phyloP scores from a whole-genome alignment of 2,888 invertebrate genomes.

The Rhaphigaster nebulosa region DNA sequence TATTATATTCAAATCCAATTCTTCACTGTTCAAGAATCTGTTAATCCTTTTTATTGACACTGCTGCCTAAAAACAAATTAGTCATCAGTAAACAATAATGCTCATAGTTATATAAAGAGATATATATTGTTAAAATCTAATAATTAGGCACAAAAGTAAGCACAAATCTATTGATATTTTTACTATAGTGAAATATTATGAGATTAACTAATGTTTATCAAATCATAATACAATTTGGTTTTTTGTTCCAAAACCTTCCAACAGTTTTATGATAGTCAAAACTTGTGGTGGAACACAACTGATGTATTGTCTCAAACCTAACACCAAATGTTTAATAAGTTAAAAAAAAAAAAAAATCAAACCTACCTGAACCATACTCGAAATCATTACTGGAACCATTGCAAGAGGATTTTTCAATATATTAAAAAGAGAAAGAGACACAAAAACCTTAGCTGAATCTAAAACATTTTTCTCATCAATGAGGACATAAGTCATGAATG shows the following conservation, averaged over 20 bases:
- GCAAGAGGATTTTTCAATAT: constrained; percentile 94
- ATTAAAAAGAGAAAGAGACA: constrained; percentile 94
- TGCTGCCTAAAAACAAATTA: background rate
- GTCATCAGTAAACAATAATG: background rate
- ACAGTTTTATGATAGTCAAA: too few relatives aligned
- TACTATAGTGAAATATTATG: too few relatives aligned
- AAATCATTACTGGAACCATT: constrained; percentile 95
- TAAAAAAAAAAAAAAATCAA: background rate
- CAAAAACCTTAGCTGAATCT: constrained; percentile 90
- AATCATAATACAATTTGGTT: too few relatives aligned
- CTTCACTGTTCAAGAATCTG: constrained; percentile 51
- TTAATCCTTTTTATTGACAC: constrained; percentile 54
- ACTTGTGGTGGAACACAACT: too few relatives aligned
- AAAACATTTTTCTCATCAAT: constrained; percentile 86
- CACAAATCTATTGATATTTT: too few relatives aligned
- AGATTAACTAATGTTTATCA: too few relatives aligned
- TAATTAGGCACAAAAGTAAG: too few relatives aligned
- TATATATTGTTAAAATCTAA: too few relatives aligned
- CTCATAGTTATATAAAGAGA: background rate
- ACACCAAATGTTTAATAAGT: too few relatives aligned
- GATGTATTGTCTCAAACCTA: too few relatives aligned
- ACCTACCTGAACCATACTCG: constrained; percentile 59
- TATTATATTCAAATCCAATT: constrained; percentile 43
- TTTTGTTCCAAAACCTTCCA: too few relatives aligned
- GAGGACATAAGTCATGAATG: constrained; percentile 91